Conservation (phyloP, 1,140 invertebrate species). For the Oreohelix idahoensis region DNA sequence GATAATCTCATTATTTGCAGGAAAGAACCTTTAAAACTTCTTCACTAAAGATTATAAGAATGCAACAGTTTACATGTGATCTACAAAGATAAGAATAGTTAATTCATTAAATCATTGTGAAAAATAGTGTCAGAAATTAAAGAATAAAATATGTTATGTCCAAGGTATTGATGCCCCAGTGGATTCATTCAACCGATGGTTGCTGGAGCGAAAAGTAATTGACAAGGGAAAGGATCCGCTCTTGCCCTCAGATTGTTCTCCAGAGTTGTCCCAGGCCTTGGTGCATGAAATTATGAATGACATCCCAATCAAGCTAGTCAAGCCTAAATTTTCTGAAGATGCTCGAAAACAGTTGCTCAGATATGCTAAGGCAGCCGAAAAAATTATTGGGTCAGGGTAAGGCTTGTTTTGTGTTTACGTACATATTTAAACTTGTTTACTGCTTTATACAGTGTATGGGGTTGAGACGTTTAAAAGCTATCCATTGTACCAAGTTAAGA, state of each 20-base stretch:
- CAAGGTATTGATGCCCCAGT: constrained; percentile 91
- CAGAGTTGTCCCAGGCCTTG: constrained; percentile 94
- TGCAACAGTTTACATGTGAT: too few species aligned
- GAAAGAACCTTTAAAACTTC: too few species aligned
- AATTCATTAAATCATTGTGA: too few species aligned
- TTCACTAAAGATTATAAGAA: too few species aligned
- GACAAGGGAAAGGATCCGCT: constrained; percentile 86
- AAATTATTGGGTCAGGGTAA: constrained; percentile 91
- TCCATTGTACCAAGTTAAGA: too few species aligned
- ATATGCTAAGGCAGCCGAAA: constrained; percentile 96
- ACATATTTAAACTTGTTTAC: too few species aligned
- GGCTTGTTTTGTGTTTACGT: not conserved
- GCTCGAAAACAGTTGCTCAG: constrained; percentile 95
- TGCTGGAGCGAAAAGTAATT: constrained; percentile 94
- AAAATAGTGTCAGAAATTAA: too few species aligned
- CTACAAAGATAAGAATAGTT: too few species aligned
- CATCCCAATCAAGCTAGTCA: constrained; percentile 94
- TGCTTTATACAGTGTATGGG: too few species aligned
- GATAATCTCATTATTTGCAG: too few species aligned
- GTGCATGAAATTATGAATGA: constrained; percentile 99
- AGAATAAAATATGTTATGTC: too few species aligned
- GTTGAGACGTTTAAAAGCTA: too few species aligned
- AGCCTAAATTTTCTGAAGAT: constrained; percentile 95
- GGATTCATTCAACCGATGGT: constrained; percentile 96
- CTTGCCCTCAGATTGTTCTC: constrained; percentile 90